Evolutionary conservation across 2,797 vertebrate species (phyloP), one percentile per base, ranked within the genome.

Genomic region (Myripristis murdjan): DNA sequence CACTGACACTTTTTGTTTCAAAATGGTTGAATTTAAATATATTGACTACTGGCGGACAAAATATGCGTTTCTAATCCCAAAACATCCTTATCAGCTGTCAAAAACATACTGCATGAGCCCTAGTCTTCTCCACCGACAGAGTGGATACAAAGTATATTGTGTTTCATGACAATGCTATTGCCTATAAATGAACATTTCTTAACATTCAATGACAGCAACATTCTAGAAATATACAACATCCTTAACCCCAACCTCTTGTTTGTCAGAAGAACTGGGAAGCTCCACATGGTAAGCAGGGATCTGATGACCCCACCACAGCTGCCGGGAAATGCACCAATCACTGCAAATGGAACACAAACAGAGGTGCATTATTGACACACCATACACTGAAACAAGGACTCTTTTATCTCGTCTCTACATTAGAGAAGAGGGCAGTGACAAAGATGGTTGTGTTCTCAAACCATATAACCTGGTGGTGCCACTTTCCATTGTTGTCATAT

Each of bases 241-340:
- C 46, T 48, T 15, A 54, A 11, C 61, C 12, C 77, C 5, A 59
- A 96, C 94, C 92, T 94, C 86, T 46, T 85, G 62, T 31, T 59
- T 11, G 31, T 61, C 66, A 12, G 47, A 4, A 4, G 76, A 75
- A 47, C 65, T 47, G 6, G 81, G 79, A 46, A 92, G 52, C 7
- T 90, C 63, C 57, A 97, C 94, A 61, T 28, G 84, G 89, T 97
- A 97, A 18, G 97, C 97, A 0, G 97, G 97, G 83, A 98, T 95
- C 89, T 83, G 96, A 92, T 98, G 97, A 47, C 96, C 97, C 97
- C 97, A 98, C 96, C 96, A 98, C 12, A 98, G 94, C 91, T 98
- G 97, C 65, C 97, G 93, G 54, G 97, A 98, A 35, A 98, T 87
- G 72, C 97, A 98, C 97, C 97, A 97, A 80, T 98, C 97, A 71